These are phyloP conservation scores for Labia minor DNA, from an alignment of 2,888 invertebrate species.

Conservation along the genomic window DNA sequence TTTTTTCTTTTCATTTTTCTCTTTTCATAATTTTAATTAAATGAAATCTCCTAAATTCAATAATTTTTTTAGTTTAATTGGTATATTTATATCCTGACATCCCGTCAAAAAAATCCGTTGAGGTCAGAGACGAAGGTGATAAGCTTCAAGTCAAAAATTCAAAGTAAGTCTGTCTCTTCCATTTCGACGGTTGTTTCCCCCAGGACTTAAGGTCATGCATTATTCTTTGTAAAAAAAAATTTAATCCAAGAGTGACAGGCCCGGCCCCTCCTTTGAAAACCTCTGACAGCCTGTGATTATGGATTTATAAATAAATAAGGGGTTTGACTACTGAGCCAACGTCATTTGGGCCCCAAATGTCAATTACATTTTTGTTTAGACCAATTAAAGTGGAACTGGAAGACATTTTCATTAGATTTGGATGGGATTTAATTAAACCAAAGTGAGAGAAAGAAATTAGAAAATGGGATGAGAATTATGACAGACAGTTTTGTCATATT, in stretches of 20 bases:
- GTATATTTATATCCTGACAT: neutral
- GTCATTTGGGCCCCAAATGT: neutral
- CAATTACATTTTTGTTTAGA: constrained; percentile 1
- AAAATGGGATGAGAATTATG: neutral
- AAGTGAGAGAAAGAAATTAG: neutral
- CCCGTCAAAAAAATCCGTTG: neutral
- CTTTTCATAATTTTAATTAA: too few relatives aligned
- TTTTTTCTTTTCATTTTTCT: too few relatives aligned
- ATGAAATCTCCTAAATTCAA: too few relatives aligned
- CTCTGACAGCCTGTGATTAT: constrained; percentile 39
- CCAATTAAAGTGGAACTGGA: neutral
- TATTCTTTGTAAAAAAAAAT: constrained; percentile 40
- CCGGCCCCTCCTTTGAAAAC: constrained; percentile 33
- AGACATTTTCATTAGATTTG: neutral
- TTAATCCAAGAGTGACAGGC: constrained; percentile 37
- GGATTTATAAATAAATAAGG: constrained; percentile 26
- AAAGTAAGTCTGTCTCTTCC: constrained; percentile 2
- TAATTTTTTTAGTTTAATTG: neutral
- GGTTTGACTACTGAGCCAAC: neutral
- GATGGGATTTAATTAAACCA: constrained; percentile 1
- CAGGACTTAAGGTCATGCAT: constrained; percentile 35
- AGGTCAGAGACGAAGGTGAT: neutral
- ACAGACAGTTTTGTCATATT: neutral
- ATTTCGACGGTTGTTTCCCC: constrained; percentile 16
- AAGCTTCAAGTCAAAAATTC: neutral